Conservation (phyloP, 2,888 invertebrate species). For the Dolichomitus sp. region DNA sequence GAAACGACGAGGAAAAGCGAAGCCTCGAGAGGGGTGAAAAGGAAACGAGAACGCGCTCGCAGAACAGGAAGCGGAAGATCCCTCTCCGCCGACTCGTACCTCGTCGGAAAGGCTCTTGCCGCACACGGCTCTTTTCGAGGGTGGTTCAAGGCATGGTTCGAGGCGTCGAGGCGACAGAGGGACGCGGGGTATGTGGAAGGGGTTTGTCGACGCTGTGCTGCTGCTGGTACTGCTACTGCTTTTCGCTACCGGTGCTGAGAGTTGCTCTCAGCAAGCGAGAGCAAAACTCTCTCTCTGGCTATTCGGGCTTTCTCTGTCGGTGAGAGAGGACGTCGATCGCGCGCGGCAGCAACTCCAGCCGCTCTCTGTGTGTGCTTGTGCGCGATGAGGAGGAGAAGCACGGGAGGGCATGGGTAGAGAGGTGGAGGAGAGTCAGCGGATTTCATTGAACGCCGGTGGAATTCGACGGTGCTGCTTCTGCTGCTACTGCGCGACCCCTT, state of each 20-base stretch:
- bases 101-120: slow-evolving; percentile 36
- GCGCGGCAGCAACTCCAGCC: not conserved
- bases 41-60: slow-evolving; percentile 32
- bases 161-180: slow-evolving; percentile 53
- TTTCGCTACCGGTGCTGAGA: slow-evolving; percentile 33
- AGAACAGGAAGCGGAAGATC: slow-evolving; percentile 64
- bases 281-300: not conserved
- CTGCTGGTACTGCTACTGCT: not conserved
- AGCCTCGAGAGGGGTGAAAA: slow-evolving; percentile 32
- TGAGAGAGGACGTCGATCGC: slow-evolving; percentile 57
- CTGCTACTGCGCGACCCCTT: slow-evolving; percentile 74
- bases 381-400: slow-evolving; percentile 11
- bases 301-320: slow-evolving; percentile 16
- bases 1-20: not conserved
- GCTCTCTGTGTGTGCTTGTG: not conserved
- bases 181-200: not conserved
- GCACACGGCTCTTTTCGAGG: slow-evolving; percentile 37
- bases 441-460: slow-evolving; percentile 83
- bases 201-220: not conserved
- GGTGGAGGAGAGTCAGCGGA: slow-evolving; percentile 68
- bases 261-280: slow-evolving; percentile 12
- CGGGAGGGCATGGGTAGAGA: slow-evolving; percentile 40
- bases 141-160: slow-evolving; percentile 33
- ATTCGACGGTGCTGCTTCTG: slow-evolving; percentile 83
- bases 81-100: slow-evolving; percentile 36